Evolutionary conservation across 1,140 invertebrate species (phyloP), one percentile per base, ranked within the genome.

Genomic region (Drosophila truncata): DNA sequence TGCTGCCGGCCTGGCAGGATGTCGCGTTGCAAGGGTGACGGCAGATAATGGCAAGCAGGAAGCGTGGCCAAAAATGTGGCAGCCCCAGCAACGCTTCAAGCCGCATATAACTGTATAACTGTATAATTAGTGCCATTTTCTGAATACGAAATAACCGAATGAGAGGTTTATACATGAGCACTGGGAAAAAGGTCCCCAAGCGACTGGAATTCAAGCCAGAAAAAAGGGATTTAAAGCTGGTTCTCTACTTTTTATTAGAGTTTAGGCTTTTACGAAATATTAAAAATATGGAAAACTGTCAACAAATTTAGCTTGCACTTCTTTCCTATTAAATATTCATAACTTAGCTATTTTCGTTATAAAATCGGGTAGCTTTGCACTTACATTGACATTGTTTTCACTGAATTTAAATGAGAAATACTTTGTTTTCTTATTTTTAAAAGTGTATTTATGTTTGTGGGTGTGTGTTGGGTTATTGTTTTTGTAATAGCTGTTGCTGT

Each of bases 71-170:
- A 88, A 86, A 83, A 78, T 88, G 58, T 55, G 64, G 86, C 78
- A 66, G 42, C 58, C 58, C 54, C 71, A 74, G 29, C 35, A 46
- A 62, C 62, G 61, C 44, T 60, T 57, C 57, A 77, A 67, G 64
- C 58, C 61, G 41, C 63, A 82, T 70, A 87, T 76, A 82, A 75
- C 83, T 69, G 61, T 70, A 78, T 88, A 87, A 87, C 80, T 88
- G 84, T 84, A 87, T 87, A 87, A 90, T 87, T 87, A 84, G 84
- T 88, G 85, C 67, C 64, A 84, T 78, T 87, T 87, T 88, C 78
- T 88, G 84, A 80, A 87, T 71, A 71, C 77, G 52, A 88, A 88
- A 80, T 80, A 84, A 44, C 64, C 84, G 69, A 87, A 88, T 88
- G 77, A 84, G 73, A 78, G 84, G 67, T 80, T 83, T 84, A 86